Percentiles rank a stretch among this genome's conserved stretches.
Evolutionary conservation across 1,140 invertebrate genomes (phyloP).

Genomic region (Achatina immaculata): DNA sequence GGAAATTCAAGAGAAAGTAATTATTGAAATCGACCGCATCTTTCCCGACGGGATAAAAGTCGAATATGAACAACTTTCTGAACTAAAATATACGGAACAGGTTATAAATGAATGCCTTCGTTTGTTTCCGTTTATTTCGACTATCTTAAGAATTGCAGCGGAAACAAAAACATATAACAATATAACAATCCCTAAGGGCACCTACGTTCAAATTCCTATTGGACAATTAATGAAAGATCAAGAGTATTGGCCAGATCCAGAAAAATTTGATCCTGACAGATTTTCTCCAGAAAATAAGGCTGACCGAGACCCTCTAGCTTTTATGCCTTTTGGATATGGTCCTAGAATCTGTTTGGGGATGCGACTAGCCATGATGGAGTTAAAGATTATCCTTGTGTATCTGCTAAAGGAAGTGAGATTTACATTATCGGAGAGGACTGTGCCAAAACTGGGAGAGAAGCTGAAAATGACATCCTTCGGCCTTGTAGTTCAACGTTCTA

Average conservation of each 20-base stretch:
- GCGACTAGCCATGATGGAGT: conserved; percentile 56
- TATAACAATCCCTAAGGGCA: conserved; percentile 67
- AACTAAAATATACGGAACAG: conserved; percentile 45
- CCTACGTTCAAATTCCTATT: conserved; percentile 80
- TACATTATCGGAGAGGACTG: conserved; percentile 16
- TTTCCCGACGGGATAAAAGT: conserved; percentile 42
- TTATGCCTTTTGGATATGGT: conserved; percentile 62
- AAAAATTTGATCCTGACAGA: conserved; percentile 80
- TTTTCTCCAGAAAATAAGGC: conserved; percentile 45
- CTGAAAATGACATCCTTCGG: background rate
- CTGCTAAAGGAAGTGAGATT: conserved; percentile 44
- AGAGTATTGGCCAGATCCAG: conserved; percentile 79
- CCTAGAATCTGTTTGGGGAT: conserved; percentile 71
- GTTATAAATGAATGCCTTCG: conserved; percentile 44
- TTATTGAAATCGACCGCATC: conserved; percentile 76
- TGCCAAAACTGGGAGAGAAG: background rate
- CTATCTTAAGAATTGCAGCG: conserved; percentile 33
- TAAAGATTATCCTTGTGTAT: conserved; percentile 52
- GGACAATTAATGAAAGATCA: conserved; percentile 87
- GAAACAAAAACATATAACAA: conserved; percentile 47
- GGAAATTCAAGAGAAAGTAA: conserved; percentile 76
- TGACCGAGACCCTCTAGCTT: conserved; percentile 42
- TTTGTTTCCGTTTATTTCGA: conserved; percentile 41
- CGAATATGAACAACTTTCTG: conserved; percentile 41
- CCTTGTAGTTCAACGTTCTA: background rate